Conservation (phyloP, 2,888 invertebrate species). For the Eristalis intricaria region DNA sequence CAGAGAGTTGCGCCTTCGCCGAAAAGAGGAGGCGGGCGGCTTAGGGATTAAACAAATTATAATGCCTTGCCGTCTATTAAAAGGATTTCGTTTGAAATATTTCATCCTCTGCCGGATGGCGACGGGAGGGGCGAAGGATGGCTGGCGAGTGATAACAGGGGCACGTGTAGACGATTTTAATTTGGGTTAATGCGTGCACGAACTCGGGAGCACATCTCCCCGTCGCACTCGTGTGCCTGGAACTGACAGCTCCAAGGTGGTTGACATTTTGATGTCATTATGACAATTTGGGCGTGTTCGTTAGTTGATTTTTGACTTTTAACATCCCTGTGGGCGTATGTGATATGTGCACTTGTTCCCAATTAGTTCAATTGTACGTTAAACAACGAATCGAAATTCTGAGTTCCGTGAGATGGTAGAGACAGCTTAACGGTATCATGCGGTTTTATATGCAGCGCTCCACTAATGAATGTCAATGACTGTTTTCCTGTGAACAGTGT, state of each 20-base stretch:
- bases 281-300: neutral
- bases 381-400: neutral
- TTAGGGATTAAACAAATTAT: constrained; percentile 55
- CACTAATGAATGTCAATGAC: too few relatives aligned
- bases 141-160: neutral
- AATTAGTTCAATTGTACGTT: neutral
- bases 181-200: neutral
- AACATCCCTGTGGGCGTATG: neutral
- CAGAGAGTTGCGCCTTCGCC: neutral
- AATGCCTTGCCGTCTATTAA: constrained; percentile 19
- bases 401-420: neutral
- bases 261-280: neutral
- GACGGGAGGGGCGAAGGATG: neutral
- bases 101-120: neutral
- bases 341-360: neutral
- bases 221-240: neutral
- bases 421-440: neutral
- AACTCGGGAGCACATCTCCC: neutral
- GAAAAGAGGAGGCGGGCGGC: neutral
- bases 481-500: too few relatives aligned
- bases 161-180: constrained; percentile 16
- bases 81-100: constrained; percentile 55
- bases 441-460: too few relatives aligned
- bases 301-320: neutral
- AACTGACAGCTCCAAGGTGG: neutral